Base-by-base conservation (phyloP, 2,113 vertebrate genomes). In the Platichthys stellatus region DNA sequence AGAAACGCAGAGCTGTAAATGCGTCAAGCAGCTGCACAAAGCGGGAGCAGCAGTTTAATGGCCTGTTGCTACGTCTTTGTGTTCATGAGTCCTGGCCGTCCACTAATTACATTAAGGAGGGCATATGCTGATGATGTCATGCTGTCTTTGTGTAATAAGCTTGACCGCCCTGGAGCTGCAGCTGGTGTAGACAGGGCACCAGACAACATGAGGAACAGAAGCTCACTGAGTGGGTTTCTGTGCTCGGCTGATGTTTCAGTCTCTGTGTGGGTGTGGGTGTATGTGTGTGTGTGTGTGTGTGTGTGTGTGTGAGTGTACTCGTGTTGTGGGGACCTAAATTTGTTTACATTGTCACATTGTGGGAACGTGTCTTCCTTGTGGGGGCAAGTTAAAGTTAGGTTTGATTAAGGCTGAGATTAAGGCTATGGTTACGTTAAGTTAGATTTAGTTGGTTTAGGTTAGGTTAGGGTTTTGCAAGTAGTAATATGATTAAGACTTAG, bases 121-220 rank as follows among this genome's bases (percentile, higher is more conserved):
- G 23, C 60, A 64, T 64, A 77, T 58, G 61, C 63, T 70, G 45
- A 63, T 86, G 86, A 89, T 78, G 75, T 88, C 78, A 83, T 64
- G 26, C 59, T 59, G 49, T 40, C 69, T 60, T 56, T 31, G 12
- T 31, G 23, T 62, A 60, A 53, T 38, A 4, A 43, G 45, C 60
- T 28, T 68, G 51, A 51, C 53, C 60, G 74, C 63, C 24, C 24
- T 21, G 31, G 45, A 56, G 23, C 66, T 67, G 31, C 31, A 31
- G 31, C 31, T 31, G 31, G 31, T 31, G 31, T 31, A 7, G 6
- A 8, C 31, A 31, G 69, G 12, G 51, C 35, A 84, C 63, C 61
- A 62, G 38, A 57, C 0, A 28, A 68, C 62, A 81, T 11, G 8
- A 66, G 69, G 63, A 81, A 66, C 21, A 70, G 40, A 73, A 74